These are phyloP conservation scores for Ethmia dodecea DNA, from an alignment of 2,888 invertebrate species.

Conservation along the genomic window DNA sequence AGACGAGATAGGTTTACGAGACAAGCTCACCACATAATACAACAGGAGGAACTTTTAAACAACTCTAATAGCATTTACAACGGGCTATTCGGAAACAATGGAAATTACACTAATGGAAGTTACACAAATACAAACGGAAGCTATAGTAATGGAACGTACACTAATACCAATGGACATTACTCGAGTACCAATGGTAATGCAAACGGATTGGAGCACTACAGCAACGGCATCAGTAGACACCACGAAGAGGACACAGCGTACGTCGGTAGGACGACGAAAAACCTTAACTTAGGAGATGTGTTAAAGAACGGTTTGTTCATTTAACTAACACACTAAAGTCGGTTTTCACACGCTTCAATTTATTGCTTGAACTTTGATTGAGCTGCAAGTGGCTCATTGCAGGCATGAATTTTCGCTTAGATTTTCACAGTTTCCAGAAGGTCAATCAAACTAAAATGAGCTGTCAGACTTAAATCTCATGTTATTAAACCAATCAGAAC, in stretches of 20 bases:
- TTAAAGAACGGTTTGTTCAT: conserved; percentile 68
- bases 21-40: conserved; percentile 89
- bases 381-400: too few relatives aligned
- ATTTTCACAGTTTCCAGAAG: too few relatives aligned
- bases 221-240: conserved; percentile 36
- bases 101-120: conserved; percentile 19
- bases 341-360: conserved; percentile 16
- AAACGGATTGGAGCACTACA: conserved; percentile 21
- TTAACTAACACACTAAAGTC: conserved; percentile 56
- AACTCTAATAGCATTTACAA: conserved; percentile 44
- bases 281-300: conserved; percentile 45
- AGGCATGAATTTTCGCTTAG: too few relatives aligned
- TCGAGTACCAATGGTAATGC: conserved; percentile 19
- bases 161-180: conserved; percentile 27
- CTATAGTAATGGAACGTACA: conserved; percentile 26
- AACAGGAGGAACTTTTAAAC: conserved; percentile 82
- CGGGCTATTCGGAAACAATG: conserved; percentile 33
- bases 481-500: too few relatives aligned
- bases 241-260: conserved; percentile 40
- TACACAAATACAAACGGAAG: conserved; percentile 21
- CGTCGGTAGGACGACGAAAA: conserved; percentile 33
- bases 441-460: too few relatives aligned
- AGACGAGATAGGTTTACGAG: conserved; percentile 90
- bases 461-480: too few relatives aligned
- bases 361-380: too few relatives aligned